Evolutionary conservation across 2,113 vertebrate species (phyloP).

Genomic region (Tichodroma muraria): DNA sequence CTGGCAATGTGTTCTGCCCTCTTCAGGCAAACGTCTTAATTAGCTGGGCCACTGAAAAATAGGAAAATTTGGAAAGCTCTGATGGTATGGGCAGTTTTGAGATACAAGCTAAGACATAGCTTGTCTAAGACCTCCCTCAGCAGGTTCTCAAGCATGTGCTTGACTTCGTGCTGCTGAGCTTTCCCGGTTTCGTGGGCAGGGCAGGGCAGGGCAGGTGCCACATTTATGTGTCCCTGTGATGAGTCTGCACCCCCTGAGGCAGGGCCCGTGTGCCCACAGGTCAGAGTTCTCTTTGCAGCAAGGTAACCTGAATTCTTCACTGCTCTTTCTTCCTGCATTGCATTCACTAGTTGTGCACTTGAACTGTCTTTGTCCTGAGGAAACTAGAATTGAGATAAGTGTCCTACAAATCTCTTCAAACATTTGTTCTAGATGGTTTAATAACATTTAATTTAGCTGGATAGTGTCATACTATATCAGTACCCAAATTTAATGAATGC

Average conservation of each 20-base stretch:
- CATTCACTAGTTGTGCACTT: background rate
- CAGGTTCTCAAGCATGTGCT: background rate
- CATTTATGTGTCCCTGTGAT: too few species aligned
- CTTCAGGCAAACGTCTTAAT: background rate
- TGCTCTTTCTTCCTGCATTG: background rate
- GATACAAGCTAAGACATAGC: background rate
- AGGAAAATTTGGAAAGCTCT: background rate
- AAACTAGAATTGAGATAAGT: background rate
- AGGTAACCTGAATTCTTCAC: background rate
- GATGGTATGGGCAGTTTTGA: background rate
- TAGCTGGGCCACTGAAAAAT: background rate
- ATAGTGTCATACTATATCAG: background rate
- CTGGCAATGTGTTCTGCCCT: background rate
- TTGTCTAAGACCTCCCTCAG: background rate
- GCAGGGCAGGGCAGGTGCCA: background rate
- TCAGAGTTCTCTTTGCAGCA: background rate
- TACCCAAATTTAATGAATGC: slow-evolving; percentile 4
- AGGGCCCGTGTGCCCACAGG: background rate
- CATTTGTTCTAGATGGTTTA: background rate
- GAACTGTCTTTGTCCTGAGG: background rate
- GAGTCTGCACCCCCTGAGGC: background rate
- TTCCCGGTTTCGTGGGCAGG: background rate
- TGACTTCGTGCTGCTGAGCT: background rate
- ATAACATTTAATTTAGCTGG: background rate
- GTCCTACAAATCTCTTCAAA: background rate